phyloP scores from a whole-genome alignment of 2,113 vertebrate genomes.

The Otus sunia region DNA sequence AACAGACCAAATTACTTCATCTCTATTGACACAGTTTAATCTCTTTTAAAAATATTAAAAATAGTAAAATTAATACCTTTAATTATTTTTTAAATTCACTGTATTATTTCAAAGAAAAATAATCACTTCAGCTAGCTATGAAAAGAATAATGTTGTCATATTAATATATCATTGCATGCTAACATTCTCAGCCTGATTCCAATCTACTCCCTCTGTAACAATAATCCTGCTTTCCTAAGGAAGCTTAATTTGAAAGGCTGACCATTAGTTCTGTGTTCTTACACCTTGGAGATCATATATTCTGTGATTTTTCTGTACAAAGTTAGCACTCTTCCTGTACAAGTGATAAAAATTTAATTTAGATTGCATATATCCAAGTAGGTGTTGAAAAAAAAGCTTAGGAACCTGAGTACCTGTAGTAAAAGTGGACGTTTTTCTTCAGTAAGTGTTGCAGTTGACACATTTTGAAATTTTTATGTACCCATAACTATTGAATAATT shows the following conservation, averaged over 20 bases:
- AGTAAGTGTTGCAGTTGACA: background rate
- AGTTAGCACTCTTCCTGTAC: background rate
- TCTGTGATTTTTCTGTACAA: background rate
- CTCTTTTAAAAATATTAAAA: background rate
- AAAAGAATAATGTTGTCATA: background rate
- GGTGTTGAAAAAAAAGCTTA: background rate
- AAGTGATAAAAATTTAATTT: background rate
- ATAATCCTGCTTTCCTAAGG: background rate
- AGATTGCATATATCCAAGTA: background rate
- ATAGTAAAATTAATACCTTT: background rate
- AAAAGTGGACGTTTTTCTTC: background rate
- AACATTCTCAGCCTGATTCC: background rate
- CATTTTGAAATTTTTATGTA: background rate
- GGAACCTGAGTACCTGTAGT: background rate
- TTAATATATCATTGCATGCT: background rate
- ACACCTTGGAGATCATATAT: background rate
- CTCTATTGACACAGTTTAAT: background rate
- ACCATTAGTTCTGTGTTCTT: background rate
- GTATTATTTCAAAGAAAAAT: background rate
- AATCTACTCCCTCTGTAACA: background rate
- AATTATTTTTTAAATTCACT: background rate
- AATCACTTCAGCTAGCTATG: background rate
- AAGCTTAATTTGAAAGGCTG: background rate
- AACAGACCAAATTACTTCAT: background rate
- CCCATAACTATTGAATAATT: background rate